These are phyloP conservation scores for Schmidtea mediterranea DNA, from an alignment of 1,140 invertebrate species.

Conservation along the genomic window DNA sequence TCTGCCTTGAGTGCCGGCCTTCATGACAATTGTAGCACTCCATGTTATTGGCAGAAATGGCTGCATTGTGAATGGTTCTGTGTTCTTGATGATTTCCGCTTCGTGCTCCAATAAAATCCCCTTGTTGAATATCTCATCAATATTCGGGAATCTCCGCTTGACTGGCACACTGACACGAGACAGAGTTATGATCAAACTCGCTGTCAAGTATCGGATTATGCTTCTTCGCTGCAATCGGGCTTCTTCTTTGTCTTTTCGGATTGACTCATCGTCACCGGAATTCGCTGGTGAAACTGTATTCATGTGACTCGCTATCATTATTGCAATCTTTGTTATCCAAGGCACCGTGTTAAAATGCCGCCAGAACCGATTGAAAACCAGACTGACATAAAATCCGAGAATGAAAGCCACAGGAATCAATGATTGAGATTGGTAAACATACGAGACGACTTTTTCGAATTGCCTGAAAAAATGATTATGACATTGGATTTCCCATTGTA, in stretches of 20 bases:
- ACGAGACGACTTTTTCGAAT: no score
- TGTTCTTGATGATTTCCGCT: no score
- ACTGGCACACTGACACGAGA: slow-evolving; percentile 9
- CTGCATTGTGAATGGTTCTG: no score
- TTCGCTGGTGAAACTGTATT: slow-evolving; percentile 9
- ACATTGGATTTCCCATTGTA: no score
- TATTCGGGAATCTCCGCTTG: slow-evolving; percentile 11
- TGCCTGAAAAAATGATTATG: no score
- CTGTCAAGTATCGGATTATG: no score
- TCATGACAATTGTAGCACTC: no score
- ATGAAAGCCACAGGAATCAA: slow-evolving; percentile 59
- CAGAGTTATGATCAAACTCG: no score
- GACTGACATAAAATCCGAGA: slow-evolving; percentile 65
- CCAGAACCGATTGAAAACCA: slow-evolving; percentile 72
- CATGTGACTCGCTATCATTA: not conserved
- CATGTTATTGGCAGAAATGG: no score
- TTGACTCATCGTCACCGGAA: slow-evolving; percentile 10
- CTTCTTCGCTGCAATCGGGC: slow-evolving; percentile 41
- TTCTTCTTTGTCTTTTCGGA: not conserved
- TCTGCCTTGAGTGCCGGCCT: no score
- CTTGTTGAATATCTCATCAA: not conserved
- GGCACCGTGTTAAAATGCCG: slow-evolving; percentile 48
- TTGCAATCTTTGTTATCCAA: slow-evolving; percentile 32
- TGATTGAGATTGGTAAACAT: no score
- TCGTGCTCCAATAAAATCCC: no score